These are phyloP conservation scores for Prenolepis imparis DNA, from an alignment of 2,888 invertebrate genomes.

Conservation along the genomic window DNA sequence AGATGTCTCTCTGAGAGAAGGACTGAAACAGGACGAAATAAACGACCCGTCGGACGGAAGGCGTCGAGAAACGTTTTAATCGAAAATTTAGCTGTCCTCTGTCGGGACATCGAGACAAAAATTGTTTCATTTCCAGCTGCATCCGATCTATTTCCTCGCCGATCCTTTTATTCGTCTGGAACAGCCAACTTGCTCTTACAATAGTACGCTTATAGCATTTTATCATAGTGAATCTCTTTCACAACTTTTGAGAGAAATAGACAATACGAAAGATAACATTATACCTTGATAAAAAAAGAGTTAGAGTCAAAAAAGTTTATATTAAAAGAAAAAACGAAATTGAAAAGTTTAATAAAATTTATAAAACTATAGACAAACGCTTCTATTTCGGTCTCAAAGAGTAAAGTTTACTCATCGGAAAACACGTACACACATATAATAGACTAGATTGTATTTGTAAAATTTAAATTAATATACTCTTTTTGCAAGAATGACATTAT, in stretches of 20 bases:
- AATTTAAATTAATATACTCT: not conserved
- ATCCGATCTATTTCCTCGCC: slow-evolving; percentile 40
- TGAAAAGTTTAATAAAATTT: not conserved
- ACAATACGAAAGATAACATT: slow-evolving; percentile 15
- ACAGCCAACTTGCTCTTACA: slow-evolving; percentile 23
- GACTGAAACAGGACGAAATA: not conserved
- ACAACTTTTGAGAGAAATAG: not conserved
- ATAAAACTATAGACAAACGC: not conserved
- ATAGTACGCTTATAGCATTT: slow-evolving; percentile 19
- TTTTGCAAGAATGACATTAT: no score
- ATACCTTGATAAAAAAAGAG: not conserved
- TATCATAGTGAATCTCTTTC: slow-evolving; percentile 24
- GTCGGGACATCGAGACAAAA: slow-evolving; percentile 13
- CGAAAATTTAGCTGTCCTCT: slow-evolving; percentile 25
- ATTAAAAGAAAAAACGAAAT: not conserved
- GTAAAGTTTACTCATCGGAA: not conserved
- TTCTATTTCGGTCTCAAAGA: not conserved
- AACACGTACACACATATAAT: not conserved
- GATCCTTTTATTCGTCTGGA: slow-evolving; percentile 15
- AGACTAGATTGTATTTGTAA: not conserved
- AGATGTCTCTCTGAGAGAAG: not conserved
- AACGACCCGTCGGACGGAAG: not conserved
- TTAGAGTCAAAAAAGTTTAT: not conserved
- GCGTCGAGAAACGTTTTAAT: slow-evolving; percentile 28
- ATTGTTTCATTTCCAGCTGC: slow-evolving; percentile 42